Conservation (phyloP, 2,797 vertebrate genomes). For the Syngnathus rostellatus region DNA sequence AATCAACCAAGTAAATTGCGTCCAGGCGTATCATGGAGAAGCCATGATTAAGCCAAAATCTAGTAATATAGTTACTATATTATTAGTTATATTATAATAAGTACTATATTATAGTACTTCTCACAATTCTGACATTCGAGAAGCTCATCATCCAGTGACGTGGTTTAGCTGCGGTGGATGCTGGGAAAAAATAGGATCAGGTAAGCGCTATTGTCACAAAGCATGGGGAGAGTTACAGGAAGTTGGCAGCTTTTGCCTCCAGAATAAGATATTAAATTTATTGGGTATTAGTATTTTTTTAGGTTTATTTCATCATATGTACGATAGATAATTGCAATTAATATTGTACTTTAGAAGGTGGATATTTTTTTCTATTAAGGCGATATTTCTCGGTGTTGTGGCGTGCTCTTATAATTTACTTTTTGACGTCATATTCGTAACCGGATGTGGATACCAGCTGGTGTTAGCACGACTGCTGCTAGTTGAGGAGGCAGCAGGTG, state of each 20-base stretch:
- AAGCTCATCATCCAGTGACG: constrained; percentile 28
- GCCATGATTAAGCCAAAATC: background rate
- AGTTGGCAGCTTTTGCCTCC: constrained; percentile 1
- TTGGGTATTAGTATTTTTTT: background rate
- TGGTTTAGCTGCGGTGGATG: constrained; percentile 48
- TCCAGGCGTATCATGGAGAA: background rate
- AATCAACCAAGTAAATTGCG: background rate
- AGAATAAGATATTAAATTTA: constrained; percentile 27
- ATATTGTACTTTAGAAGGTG: background rate
- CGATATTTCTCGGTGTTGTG: background rate
- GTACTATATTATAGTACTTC: background rate
- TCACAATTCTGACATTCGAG: background rate
- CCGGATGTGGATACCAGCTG: constrained; percentile 1
- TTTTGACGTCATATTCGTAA: constrained; percentile 10
- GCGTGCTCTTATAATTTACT: constrained; percentile 19
- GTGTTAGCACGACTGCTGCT: constrained; percentile 2
- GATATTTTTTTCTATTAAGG: background rate
- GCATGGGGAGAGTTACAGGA: constrained; percentile 5
- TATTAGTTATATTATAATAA: no score
- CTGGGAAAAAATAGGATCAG: constrained; percentile 59
- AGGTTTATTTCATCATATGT: background rate
- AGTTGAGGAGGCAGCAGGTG: constrained; percentile 43
- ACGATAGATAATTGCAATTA: background rate
- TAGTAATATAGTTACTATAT: background rate
- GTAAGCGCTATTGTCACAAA: constrained; percentile 40